Conservation (phyloP, 2,797 vertebrate species). For the Sebastes steindachneri region DNA sequence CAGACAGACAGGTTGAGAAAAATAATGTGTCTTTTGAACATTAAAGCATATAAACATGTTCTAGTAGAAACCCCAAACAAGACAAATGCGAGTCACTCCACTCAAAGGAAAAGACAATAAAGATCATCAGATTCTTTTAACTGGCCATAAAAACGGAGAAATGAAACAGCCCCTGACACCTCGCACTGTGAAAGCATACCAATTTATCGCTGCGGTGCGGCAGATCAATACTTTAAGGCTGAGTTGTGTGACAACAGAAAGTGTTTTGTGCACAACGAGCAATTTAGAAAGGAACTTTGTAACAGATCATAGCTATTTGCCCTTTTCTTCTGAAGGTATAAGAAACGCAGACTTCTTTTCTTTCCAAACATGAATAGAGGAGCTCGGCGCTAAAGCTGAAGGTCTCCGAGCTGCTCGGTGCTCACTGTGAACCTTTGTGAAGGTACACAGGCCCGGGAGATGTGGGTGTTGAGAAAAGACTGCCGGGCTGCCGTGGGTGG, state of each 20-base stretch:
- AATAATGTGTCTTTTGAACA: no score
- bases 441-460: conserved; percentile 30
- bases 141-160: background rate
- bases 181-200: background rate
- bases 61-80: no score
- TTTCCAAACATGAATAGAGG: conserved; percentile 18
- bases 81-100: no score
- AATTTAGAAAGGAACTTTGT: conserved; percentile 6
- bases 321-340: conserved; percentile 12
- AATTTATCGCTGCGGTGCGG: background rate
- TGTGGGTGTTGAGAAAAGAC: conserved; percentile 61
- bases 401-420: conserved; percentile 13
- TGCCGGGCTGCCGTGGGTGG: conserved; percentile 53
- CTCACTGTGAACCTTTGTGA: conserved; percentile 59
- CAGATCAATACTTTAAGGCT: conserved; percentile 21
- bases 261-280: conserved; percentile 1
- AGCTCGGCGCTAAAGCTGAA: background rate
- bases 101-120: background rate
- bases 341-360: background rate
- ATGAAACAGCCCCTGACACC: background rate
- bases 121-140: background rate
- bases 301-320: background rate
- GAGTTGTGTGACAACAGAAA: background rate
- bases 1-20: no score
- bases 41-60: no score